Conservation (phyloP, 2,113 vertebrate species). For the Lepisosteus osseus region DNA sequence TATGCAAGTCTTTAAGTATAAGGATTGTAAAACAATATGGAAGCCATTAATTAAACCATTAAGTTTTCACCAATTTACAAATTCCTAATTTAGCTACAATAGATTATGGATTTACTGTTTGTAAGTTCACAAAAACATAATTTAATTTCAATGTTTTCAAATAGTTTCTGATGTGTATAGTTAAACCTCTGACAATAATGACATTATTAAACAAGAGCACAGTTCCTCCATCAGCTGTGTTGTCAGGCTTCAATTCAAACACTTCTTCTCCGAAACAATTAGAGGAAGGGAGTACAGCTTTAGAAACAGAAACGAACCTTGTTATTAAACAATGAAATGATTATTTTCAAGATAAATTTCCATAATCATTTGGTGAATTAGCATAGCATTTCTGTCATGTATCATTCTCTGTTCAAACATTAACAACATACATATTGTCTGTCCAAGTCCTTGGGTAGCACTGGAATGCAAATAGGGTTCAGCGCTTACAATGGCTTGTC, state of each 20-base stretch:
- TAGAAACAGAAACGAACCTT: slow-evolving; percentile 4
- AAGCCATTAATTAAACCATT: too few species aligned
- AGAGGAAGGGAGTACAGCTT: slow-evolving; percentile 3
- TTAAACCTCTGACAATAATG: too few species aligned
- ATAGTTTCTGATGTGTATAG: too few species aligned
- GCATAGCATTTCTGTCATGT: slow-evolving; percentile 1
- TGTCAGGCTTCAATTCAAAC: neutral
- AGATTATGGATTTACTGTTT: too few species aligned
- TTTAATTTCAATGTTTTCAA: too few species aligned
- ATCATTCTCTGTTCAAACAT: slow-evolving; percentile 14
- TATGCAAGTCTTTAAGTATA: too few species aligned
- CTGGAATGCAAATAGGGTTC: slow-evolving; percentile 5
- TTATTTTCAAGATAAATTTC: neutral
- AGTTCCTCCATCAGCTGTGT: too few species aligned
- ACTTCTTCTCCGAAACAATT: slow-evolving; percentile 5
- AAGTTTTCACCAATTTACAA: too few species aligned
- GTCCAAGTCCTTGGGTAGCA: neutral
- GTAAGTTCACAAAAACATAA: too few species aligned
- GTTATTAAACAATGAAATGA: neutral
- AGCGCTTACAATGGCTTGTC: slow-evolving; percentile 11
- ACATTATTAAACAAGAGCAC: too few species aligned
- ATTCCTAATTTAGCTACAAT: too few species aligned
- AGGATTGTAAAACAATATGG: too few species aligned
- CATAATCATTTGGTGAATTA: slow-evolving; percentile 13
- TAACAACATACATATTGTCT: slow-evolving; percentile 23